A percentile compares a stretch with the other conserved stretches of the same genome.
These are phyloP conservation scores for Montipora efflorescens DNA, from an alignment of 64 coral and sea anemone species.

Conservation along the genomic window DNA sequence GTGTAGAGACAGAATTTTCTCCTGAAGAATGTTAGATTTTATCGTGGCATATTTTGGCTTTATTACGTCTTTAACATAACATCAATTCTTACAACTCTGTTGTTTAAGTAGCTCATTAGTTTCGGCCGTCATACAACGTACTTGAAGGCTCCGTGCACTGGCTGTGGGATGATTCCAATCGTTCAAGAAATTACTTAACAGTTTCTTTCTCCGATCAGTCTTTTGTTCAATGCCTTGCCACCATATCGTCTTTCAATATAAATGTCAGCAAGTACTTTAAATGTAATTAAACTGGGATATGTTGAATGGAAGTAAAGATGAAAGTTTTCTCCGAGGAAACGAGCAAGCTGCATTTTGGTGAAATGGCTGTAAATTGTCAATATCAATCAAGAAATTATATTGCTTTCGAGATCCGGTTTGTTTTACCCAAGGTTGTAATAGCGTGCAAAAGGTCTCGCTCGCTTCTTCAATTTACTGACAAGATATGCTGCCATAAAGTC, in stretches of 20 bases:
- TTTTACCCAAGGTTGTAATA: background rate
- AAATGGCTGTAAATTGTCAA: background rate
- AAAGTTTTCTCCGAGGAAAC: background rate
- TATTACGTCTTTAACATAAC: background rate
- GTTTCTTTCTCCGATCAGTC: background rate
- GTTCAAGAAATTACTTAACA: background rate
- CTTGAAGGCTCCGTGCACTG: background rate
- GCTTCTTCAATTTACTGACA: background rate
- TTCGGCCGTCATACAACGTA: background rate
- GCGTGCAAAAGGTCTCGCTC: background rate
- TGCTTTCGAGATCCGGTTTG: background rate
- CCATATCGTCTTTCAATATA: background rate
- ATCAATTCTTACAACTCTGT: background rate
- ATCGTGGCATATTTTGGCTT: background rate
- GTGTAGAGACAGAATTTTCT: constrained; percentile 3
- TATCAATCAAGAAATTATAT: too few relatives aligned
- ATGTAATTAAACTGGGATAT: background rate
- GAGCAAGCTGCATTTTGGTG: background rate
- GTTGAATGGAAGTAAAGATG: background rate
- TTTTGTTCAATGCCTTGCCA: background rate
- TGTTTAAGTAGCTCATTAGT: background rate
- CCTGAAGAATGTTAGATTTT: constrained; percentile 16
- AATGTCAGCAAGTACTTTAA: constrained; percentile 13
- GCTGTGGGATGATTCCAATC: background rate
- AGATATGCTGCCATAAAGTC: background rate